These are phyloP conservation scores for Seladonia tumulorum DNA, from an alignment of 2,888 invertebrate species.

Conservation along the genomic window DNA sequence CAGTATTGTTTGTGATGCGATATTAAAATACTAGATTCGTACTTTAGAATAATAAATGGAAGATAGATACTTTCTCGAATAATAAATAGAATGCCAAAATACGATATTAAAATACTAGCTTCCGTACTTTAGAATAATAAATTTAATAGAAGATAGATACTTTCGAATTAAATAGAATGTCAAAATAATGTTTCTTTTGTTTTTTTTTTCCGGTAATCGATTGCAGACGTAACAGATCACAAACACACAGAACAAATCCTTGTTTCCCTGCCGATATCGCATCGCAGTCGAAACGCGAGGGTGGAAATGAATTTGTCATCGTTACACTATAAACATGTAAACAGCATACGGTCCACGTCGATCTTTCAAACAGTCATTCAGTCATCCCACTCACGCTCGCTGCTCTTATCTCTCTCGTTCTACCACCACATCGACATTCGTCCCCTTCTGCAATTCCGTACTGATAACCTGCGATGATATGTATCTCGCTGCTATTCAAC, in stretches of 20 bases:
- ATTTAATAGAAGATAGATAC: too few relatives aligned
- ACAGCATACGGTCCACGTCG: constrained; percentile 77
- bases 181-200: too few relatives aligned
- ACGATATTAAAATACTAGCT: too few relatives aligned
- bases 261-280: background rate
- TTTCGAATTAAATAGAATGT: too few relatives aligned
- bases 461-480: constrained; percentile 80
- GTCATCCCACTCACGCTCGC: constrained; percentile 14
- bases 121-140: too few relatives aligned
- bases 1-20: too few relatives aligned
- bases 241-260: background rate
- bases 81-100: too few relatives aligned
- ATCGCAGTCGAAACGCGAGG: background rate
- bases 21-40: too few relatives aligned
- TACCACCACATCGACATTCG: constrained; percentile 50
- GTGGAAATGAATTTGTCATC: constrained; percentile 5
- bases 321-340: constrained; percentile 10
- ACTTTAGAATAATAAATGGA: too few relatives aligned
- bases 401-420: constrained; percentile 28
- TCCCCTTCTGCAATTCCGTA: constrained; percentile 49
- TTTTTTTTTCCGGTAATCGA: too few relatives aligned
- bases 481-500: constrained; percentile 59
- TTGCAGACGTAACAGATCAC: too few relatives aligned
- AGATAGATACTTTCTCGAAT: too few relatives aligned
- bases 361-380: constrained; percentile 61